These are phyloP conservation scores for Metellina segmentata DNA, from an alignment of 2,888 invertebrate genomes.

Conservation along the genomic window DNA sequence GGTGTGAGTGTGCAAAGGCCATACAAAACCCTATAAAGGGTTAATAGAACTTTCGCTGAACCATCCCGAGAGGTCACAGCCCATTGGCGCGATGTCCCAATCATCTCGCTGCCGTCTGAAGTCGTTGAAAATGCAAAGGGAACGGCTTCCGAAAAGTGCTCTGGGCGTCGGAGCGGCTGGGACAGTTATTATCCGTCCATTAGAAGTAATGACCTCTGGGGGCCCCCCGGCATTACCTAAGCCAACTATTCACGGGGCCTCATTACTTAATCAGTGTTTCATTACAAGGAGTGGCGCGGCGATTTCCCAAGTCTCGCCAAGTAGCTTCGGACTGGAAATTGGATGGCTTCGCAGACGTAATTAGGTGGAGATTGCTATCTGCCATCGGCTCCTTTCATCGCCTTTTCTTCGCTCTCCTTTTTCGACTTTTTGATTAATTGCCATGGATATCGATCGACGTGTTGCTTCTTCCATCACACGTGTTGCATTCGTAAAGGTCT, in stretches of 20 bases:
- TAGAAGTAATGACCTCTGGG: constrained; percentile 65
- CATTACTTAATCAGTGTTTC: constrained; percentile 74
- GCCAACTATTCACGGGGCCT: constrained; percentile 25
- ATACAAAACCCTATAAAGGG: no score
- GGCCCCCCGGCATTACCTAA: constrained; percentile 19
- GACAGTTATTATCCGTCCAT: constrained; percentile 67
- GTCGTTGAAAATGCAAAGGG: no score
- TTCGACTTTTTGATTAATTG: constrained; percentile 46
- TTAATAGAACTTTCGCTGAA: no score
- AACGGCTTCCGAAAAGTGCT: no score
- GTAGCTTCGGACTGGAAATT: constrained; percentile 42
- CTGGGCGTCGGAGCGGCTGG: not conserved
- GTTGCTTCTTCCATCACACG: constrained; percentile 38
- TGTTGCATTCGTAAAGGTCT: constrained; percentile 2
- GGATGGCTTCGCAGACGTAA: constrained; percentile 32
- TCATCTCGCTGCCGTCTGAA: no score
- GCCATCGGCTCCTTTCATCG: not conserved
- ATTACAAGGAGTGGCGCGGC: constrained; percentile 61
- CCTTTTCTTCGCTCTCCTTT: not conserved
- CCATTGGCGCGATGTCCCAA: no score
- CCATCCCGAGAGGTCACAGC: no score
- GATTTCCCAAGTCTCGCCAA: constrained; percentile 42
- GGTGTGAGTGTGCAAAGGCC: no score
- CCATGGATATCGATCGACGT: constrained; percentile 32
- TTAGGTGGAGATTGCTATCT: constrained; percentile 43